Conservation (phyloP, 2,888 invertebrate species). For the Perdita meconis region DNA sequence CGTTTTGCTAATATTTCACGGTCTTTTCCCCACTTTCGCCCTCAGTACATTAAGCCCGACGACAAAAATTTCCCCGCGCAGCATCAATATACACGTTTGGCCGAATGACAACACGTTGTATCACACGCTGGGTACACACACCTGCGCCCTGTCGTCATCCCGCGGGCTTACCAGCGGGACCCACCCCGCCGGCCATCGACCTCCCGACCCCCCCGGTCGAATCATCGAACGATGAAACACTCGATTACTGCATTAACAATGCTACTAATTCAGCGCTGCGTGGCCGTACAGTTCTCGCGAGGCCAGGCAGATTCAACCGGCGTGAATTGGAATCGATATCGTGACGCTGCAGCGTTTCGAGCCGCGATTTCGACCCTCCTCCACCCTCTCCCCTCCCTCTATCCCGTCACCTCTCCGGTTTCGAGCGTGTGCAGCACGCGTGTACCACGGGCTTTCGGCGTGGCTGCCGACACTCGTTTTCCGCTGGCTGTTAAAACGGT, state of each 20-base stretch:
- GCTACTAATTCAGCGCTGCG: conserved; percentile 74
- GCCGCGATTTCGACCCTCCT: conserved; percentile 34
- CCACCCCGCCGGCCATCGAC: not conserved
- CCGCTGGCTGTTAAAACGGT: conserved; percentile 78
- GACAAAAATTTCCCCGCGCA: conserved; percentile 47
- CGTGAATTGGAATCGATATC: conserved; percentile 69
- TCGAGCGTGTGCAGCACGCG: conserved; percentile 36
- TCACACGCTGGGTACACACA: conserved; percentile 70
- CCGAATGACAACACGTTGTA: conserved; percentile 76
- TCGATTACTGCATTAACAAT: conserved; percentile 82
- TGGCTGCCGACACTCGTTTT: conserved; percentile 79
- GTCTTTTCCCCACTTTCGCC: too few species aligned
- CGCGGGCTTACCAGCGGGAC: conserved; percentile 44
- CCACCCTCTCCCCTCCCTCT: not conserved
- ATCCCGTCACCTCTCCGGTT: too few species aligned
- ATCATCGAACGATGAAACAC: conserved; percentile 82
- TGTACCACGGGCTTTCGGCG: conserved; percentile 75
- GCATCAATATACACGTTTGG: conserved; percentile 55
- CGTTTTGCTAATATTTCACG: too few species aligned
- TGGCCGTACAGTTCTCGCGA: conserved; percentile 36
- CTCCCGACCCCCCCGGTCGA: conserved; percentile 50
- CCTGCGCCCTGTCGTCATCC: conserved; percentile 73
- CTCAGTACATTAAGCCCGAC: not conserved
- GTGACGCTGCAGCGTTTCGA: conserved; percentile 56
- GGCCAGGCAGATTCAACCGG: conserved; percentile 34